These are phyloP conservation scores for Parambassis ranga DNA, from an alignment of 2,797 vertebrate species.

Conservation along the genomic window DNA sequence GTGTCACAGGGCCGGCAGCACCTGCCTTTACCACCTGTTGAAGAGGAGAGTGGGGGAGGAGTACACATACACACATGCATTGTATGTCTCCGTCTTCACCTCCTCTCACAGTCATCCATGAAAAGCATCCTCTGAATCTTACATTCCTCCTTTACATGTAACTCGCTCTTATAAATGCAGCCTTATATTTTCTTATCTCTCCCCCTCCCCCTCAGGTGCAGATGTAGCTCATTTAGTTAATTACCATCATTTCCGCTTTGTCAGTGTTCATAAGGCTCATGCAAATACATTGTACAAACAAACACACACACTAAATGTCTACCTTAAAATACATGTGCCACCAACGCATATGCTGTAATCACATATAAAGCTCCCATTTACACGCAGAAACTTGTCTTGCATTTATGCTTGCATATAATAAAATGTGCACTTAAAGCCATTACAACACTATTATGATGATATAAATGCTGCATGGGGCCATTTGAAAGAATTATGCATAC, in stretches of 20 bases:
- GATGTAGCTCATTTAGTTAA: conserved; percentile 70
- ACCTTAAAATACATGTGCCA: conserved; percentile 1
- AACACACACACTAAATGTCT: not conserved
- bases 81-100: not conserved
- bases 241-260: conserved; percentile 71
- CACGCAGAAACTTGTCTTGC: not conserved
- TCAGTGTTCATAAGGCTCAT: conserved; percentile 48
- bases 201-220: conserved; percentile 47
- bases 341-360: not conserved
- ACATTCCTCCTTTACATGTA: too few relatives aligned
- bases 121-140: too few relatives aligned
- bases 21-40: not conserved
- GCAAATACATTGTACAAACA: conserved; percentile 11
- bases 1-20: not conserved
- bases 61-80: not conserved
- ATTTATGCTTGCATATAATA: not conserved
- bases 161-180: too few relatives aligned
- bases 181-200: not conserved
- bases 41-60: not conserved
- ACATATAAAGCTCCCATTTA: conserved; percentile 1
- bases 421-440: not conserved
- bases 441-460: not conserved
- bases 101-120: not conserved
- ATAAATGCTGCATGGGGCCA: not conserved
- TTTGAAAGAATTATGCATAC: not conserved